phyloP scores from a whole-genome alignment of 2,797 vertebrate genomes.

The Limosa lapponica region DNA sequence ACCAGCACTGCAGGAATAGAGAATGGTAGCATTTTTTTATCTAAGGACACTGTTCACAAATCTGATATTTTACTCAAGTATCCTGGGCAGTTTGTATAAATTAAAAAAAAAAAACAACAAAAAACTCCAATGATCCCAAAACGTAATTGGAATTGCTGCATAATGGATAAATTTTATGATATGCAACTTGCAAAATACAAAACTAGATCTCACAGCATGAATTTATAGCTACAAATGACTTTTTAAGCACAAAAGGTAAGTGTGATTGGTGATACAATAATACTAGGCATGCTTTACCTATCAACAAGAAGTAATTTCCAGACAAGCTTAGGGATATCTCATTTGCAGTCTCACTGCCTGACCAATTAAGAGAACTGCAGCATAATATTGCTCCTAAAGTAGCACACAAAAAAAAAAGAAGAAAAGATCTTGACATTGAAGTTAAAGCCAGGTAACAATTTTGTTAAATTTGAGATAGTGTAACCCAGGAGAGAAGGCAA shows the following conservation, averaged over 20 bases:
- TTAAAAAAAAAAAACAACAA: background rate
- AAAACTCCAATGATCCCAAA: background rate
- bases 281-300: conserved; percentile 15
- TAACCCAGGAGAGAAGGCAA: background rate
- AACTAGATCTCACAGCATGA: conserved; percentile 32
- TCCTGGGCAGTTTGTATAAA: background rate
- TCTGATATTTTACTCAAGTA: background rate
- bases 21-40: background rate
- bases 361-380: conserved; percentile 47
- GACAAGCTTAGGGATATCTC: conserved; percentile 29
- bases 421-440: background rate
- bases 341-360: conserved; percentile 41
- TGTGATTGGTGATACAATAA: conserved; percentile 38
- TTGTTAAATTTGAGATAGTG: background rate
- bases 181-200: conserved; percentile 12
- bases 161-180: background rate
- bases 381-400: background rate
- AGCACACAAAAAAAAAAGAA: background rate
- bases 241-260: conserved; percentile 55
- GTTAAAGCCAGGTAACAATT: background rate
- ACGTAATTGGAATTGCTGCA: conserved; percentile 17
- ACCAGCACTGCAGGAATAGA: background rate
- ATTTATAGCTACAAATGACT: conserved; percentile 42
- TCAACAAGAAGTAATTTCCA: conserved; percentile 30
- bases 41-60: background rate